Base-by-base conservation (phyloP, 2,888 invertebrate genomes). In the Isotomurus palustris region DNA sequence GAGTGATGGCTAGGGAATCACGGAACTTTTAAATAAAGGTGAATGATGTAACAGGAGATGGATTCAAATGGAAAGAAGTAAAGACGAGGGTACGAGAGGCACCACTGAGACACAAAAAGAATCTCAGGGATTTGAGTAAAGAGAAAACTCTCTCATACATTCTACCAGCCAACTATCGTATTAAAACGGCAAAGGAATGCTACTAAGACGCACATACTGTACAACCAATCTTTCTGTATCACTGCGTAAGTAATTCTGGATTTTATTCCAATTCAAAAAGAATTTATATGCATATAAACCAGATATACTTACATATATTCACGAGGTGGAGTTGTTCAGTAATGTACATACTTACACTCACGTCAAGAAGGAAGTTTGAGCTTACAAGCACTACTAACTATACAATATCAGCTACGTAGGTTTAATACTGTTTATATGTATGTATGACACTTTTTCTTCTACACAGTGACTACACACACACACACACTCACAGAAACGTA, bases 11-110 rank as follows among this genome's bases (percentile, higher is more conserved):
- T 47, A 27, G 27, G 47, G 27, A 47, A 47, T 29, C 27, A 47
- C 40, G 17, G 47, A 47, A 47, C 47, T 27, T 47, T 47, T 47
- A 27, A 47, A 47, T 47, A 47, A 47, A 47, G 47, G 47, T 47
- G 47, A 47, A 47, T 47, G 47, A 47, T 29, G 47, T 47, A 47
- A 47, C 47, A 27, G 28, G 28, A 47, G 25, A 47, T 47, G 25
- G 28, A 47, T 43, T 6, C 43, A 43, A 22, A 43, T 43, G 22
- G 43, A 43, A 43, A 22, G 22, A 5, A 24, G 3, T 43, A 6
- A 19, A 40, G 40, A 14, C 21, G 43, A 43, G 14, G 22, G 22
- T 12, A 12, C 5, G 21, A 14, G 21, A 24, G 6, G 5, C 10
- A 10, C 14, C 4, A 8, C 43, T 19, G 24, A 22, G 43, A 43